Base-by-base conservation (phyloP, 2,113 vertebrate species). In the Megalops atlanticus region DNA sequence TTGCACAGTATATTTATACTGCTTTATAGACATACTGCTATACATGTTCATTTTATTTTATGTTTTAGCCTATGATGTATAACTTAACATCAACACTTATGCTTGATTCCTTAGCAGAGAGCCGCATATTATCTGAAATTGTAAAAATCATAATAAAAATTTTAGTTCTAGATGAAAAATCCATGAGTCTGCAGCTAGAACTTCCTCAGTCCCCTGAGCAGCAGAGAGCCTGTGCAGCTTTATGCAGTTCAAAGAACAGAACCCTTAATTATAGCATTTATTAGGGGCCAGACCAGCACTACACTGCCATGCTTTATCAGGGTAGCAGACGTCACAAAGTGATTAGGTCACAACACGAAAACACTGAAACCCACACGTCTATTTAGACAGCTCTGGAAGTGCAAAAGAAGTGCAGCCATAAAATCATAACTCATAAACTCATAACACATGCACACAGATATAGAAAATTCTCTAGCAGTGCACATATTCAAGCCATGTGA, bases 391-490 rank as follows among this genome's bases (percentile, higher is more conserved):
- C 31, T 69, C 64, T 10, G 31, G 2, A 16, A 14, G 40, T 76
- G 41, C 10, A 49, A 76, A 27, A n/a, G 8, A 27, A 69, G n/a
- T 4, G 18, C 8, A 76, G 1, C 43, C 24, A 64, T 64, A 10
- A 27, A 64, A 24, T 64, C 14, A 15, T 2, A 58, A n/a, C 18
- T n/a, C 52, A 64, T 64, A 11, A 64, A 31, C 58, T 64, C 58
- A 31, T 14, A 31, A 15, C 4, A 10, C 76, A 64, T 15, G 21
- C 18, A 24, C 15, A 91, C 70, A 87, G 80, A 83, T 76, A 52
- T 49, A 74, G 33, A 27, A 40, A 52, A 39, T 36, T 47, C 41
- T 4, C 27, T 36, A 81, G 83, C 86, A 87, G 84, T 10, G 35
- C 21, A 16, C 41, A 27, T n/a, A 52, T 33, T 2, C 69, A 39